Evolutionary conservation across 2,888 invertebrate genomes (phyloP).

Genomic region (Nymphalis urticae): DNA sequence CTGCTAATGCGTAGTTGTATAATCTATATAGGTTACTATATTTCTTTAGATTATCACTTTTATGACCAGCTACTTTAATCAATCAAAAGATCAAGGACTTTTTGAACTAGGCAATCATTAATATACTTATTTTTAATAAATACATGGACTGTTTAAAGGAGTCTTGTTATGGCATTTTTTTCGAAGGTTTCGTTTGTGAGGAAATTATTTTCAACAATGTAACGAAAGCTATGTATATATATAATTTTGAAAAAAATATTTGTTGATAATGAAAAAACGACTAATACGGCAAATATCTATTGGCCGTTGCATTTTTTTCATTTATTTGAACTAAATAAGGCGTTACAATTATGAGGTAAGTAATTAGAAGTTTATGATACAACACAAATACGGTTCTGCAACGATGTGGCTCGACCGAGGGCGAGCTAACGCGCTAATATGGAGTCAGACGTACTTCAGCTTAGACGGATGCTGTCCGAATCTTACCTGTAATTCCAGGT

Average conservation of each 20-base stretch:
- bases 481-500: neutral
- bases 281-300: conserved; percentile 11
- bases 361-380: conserved; percentile 13
- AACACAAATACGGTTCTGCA: conserved; percentile 18
- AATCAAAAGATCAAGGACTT: conserved; percentile 24
- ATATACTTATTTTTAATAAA: neutral
- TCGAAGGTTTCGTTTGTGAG: conserved; percentile 2
- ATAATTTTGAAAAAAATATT: conserved; percentile 11
- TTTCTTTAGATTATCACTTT: conserved; percentile 7
- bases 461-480: neutral
- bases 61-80: conserved; percentile 6
- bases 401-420: conserved; percentile 18
- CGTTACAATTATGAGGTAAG: conserved; percentile 20
- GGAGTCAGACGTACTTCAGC: conserved; percentile 2
- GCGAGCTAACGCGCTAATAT: conserved; percentile 11
- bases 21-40: conserved; percentile 21
- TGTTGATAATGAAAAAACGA: conserved; percentile 9
- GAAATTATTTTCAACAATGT: conserved; percentile 16
- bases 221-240: conserved; percentile 2
- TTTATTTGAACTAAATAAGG: conserved; percentile 17
- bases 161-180: neutral
- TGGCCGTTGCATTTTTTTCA: conserved; percentile 6
- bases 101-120: neutral
- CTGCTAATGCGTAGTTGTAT: conserved; percentile 23
- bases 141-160: neutral